Evolutionary conservation across 2,888 invertebrate genomes (phyloP).

Genomic region (Drosophila greeni): DNA sequence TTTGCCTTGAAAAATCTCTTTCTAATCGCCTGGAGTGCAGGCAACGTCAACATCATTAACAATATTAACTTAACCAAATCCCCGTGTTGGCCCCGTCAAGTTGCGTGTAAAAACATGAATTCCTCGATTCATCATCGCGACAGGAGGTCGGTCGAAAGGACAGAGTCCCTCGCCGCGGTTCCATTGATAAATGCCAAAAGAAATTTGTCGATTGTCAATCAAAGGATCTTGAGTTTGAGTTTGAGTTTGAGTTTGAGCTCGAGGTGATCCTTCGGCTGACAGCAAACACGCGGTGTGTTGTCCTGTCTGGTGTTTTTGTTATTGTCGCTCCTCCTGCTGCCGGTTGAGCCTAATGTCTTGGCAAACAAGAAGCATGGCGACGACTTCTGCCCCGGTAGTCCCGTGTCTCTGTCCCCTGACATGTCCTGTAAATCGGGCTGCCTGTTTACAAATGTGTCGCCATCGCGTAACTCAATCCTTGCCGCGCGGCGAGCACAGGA

Average conservation of each 20-base stretch:
- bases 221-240: conserved; percentile 41
- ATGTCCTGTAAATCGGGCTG: conserved; percentile 58
- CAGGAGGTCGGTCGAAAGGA: conserved; percentile 34
- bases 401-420: conserved; percentile 21
- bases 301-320: conserved; percentile 39
- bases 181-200: conserved; percentile 66
- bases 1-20: conserved; percentile 41
- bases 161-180: conserved; percentile 40
- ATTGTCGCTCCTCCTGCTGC: conserved; percentile 36
- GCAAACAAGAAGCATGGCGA: conserved; percentile 63
- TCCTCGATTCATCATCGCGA: conserved; percentile 55
- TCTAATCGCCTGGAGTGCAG: conserved; percentile 24
- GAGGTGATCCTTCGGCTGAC: conserved; percentile 45
- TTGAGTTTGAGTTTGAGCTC: conserved; percentile 18
- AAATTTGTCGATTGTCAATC: conserved; percentile 71
- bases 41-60: conserved; percentile 22
- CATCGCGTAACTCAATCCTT: conserved; percentile 70
- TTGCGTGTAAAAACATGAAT: conserved; percentile 68
- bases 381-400: conserved; percentile 61
- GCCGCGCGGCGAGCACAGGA: conserved; percentile 52
- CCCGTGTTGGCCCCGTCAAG: conserved; percentile 39
- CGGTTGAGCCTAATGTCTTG: conserved; percentile 53
- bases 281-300: conserved; percentile 64
- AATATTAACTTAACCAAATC: conserved; percentile 27
- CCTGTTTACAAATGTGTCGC: conserved; percentile 73